Conservation (phyloP, 1,140 invertebrate genomes). For the Coenobita brevimanus region DNA sequence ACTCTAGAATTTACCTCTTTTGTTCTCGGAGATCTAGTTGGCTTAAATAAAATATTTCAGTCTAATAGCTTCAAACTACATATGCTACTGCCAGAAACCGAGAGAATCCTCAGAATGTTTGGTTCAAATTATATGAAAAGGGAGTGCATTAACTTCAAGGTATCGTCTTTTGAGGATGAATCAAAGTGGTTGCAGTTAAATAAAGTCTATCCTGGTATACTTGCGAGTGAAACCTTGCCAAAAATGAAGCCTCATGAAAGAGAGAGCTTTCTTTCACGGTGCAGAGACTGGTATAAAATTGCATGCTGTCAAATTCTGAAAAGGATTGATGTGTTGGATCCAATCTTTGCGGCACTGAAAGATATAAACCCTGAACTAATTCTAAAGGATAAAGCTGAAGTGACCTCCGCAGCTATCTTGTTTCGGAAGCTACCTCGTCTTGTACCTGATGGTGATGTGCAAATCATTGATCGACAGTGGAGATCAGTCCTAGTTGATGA, state of each 20-base stretch:
- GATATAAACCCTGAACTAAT: conserved; percentile 13
- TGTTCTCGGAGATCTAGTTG: conserved; percentile 15
- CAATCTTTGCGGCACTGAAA: conserved; percentile 2
- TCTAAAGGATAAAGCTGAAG: conserved; percentile 1
- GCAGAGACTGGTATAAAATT: conserved; percentile 25
- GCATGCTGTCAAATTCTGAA: conserved; percentile 17
- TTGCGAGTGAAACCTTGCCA: neutral
- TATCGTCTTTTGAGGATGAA: neutral
- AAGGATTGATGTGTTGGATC: neutral
- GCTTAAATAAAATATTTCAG: conserved; percentile 26
- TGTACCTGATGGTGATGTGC: neutral
- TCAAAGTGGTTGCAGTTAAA: neutral
- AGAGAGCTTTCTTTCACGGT: conserved; percentile 2
- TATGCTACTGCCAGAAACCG: neutral
- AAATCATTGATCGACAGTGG: conserved; percentile 25
- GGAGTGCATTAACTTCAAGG: neutral
- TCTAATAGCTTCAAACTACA: conserved; percentile 12
- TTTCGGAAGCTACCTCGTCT: neutral
- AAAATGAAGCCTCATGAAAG: conserved; percentile 3
- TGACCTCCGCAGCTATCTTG: neutral
- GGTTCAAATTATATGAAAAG: too few relatives aligned
- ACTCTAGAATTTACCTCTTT: neutral
- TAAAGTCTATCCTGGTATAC: neutral
- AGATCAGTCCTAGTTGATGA: conserved; percentile 25
- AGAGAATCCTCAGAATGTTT: too few relatives aligned